Evolutionary conservation across 2,888 invertebrate species (phyloP).

Genomic region (Cryptus viduatorius): DNA sequence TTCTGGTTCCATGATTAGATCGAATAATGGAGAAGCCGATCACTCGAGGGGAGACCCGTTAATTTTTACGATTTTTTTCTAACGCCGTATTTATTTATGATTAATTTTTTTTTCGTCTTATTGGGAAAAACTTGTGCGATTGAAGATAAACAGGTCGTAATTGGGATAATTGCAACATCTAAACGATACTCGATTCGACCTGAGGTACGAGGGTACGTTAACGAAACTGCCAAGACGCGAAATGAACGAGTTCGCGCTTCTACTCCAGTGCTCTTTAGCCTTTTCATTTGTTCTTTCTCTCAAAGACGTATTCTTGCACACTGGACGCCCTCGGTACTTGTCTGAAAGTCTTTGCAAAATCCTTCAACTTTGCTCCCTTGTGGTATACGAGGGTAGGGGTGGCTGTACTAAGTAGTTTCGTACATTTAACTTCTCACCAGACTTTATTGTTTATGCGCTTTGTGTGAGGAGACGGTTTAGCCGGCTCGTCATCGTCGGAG

Average conservation of each 20-base stretch:
- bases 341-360: slow-evolving; percentile 56
- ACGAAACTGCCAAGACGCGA: background rate
- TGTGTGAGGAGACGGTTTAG: slow-evolving; percentile 39
- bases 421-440: slow-evolving; percentile 58
- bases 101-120: background rate
- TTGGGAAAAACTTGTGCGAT: background rate
- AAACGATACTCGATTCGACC: background rate
- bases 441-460: slow-evolving; percentile 59
- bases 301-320: slow-evolving; percentile 49
- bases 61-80: background rate
- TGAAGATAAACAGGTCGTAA: background rate
- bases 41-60: background rate
- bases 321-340: slow-evolving; percentile 21
- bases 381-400: background rate
- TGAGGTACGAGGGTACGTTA: background rate
- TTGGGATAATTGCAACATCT: background rate
- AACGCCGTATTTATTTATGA: background rate
- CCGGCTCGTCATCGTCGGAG: slow-evolving; percentile 17
- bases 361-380: slow-evolving; percentile 56
- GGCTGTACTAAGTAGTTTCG: slow-evolving; percentile 53
- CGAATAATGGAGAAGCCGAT: background rate
- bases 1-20: background rate
- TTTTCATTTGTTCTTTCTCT: slow-evolving; percentile 43
- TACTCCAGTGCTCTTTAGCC: slow-evolving; percentile 18
- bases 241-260: slow-evolving; percentile 41